A percentile compares a stretch with the other conserved stretches of the same genome.
Conservation (phyloP, 1,140 invertebrate genomes). For the Drosophila pseudoobscura region DNA sequence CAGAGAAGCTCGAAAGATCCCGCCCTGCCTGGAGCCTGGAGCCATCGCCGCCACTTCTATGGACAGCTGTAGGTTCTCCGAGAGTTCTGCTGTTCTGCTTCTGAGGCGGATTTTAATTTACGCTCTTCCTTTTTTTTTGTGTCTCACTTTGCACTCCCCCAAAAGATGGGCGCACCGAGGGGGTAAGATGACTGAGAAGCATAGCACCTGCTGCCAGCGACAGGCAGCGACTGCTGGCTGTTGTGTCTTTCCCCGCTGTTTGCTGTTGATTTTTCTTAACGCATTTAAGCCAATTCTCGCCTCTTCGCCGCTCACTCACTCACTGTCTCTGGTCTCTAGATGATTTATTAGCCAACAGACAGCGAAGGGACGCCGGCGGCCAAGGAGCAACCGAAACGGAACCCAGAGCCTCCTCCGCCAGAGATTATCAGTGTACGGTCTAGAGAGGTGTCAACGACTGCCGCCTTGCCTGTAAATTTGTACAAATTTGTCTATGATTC, state of each 20-base stretch:
- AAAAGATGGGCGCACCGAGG: too few relatives aligned
- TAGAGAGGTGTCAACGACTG: slow-evolving; percentile 59
- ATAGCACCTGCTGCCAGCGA: slow-evolving; percentile 58
- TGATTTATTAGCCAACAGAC: slow-evolving; percentile 69
- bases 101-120: slow-evolving; percentile 38
- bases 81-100: neutral
- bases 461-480: slow-evolving; percentile 48
- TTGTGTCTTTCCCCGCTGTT: slow-evolving; percentile 1
- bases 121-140: slow-evolving; percentile 13
- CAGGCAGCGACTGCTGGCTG: slow-evolving; percentile 4
- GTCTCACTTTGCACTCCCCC: too few relatives aligned
- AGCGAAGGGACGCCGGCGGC: slow-evolving; percentile 22
- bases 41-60: slow-evolving; percentile 5
- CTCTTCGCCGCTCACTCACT: slow-evolving; percentile 5
- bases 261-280: slow-evolving; percentile 64
- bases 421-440: slow-evolving; percentile 30
- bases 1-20: slow-evolving; percentile 5
- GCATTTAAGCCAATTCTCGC: slow-evolving; percentile 72
- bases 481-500: slow-evolving; percentile 69
- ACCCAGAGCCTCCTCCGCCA: slow-evolving; percentile 2
- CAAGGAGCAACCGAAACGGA: too few relatives aligned
- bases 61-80: slow-evolving; percentile 20
- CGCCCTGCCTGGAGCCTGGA: too few relatives aligned
- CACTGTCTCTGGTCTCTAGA: slow-evolving; percentile 34
- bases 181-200: slow-evolving; percentile 39